Conservation (phyloP, 2,888 invertebrate genomes). For the Scrobipalpa atriplicella region DNA sequence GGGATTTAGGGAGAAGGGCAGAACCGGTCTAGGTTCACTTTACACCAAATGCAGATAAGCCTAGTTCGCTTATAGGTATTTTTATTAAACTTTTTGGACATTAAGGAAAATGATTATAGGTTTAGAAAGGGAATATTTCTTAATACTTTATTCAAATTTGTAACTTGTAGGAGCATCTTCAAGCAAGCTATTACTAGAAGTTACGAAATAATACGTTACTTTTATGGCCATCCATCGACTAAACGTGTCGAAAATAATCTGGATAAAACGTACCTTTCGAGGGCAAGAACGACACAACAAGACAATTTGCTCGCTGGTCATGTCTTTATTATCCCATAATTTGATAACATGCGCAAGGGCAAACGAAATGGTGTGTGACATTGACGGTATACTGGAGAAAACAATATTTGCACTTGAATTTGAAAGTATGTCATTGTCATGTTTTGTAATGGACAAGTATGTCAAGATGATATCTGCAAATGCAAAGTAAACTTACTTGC, state of each 20-base stretch:
- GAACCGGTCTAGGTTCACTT: conserved; percentile 40
- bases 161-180: no score
- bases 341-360: conserved; percentile 17
- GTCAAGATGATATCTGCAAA: conserved; percentile 54
- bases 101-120: not conserved
- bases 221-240: not conserved
- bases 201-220: not conserved
- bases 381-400: conserved; percentile 19
- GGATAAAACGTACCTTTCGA: not conserved
- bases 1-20: conserved; percentile 54
- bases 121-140: no score
- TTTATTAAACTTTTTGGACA: not conserved
- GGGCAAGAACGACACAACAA: not conserved
- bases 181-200: no score
- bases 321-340: conserved; percentile 14
- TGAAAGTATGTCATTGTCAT: conserved; percentile 73
- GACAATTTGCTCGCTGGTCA: conserved; percentile 3
- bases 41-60: not conserved
- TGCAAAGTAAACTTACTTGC: conserved; percentile 39
- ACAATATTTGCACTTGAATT: conserved; percentile 47
- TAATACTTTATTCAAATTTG: no score
- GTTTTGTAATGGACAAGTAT: conserved; percentile 51
- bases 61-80: not conserved
- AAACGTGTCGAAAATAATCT: not conserved
- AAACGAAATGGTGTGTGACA: conserved; percentile 8